These are phyloP conservation scores for Saturnia japonica DNA, from an alignment of 2,888 invertebrate species.

Conservation along the genomic window DNA sequence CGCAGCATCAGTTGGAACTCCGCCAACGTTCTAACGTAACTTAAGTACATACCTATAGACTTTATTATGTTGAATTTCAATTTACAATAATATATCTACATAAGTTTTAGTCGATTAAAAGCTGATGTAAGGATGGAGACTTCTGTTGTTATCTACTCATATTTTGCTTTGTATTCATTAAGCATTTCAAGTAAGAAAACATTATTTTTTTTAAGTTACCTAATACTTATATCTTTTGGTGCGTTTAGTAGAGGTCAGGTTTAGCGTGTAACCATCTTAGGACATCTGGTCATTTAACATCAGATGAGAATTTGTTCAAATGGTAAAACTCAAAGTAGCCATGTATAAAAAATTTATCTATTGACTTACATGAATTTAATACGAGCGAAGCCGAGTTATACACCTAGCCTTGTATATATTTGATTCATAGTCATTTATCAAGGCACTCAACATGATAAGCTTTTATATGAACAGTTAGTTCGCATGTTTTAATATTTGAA, in stretches of 20 bases:
- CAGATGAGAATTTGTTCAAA: not conserved
- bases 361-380: no score
- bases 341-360: no score
- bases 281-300: not conserved
- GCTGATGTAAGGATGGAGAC: no score
- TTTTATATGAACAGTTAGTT: conserved; percentile 26
- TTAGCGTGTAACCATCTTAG: not conserved
- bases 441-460: conserved; percentile 32
- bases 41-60: no score
- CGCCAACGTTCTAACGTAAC: conserved; percentile 26
- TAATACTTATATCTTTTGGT: no score
- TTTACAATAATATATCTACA: not conserved
- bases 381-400: not conserved
- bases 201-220: no score
- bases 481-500: conserved; percentile 25
- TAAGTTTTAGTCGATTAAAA: not conserved
- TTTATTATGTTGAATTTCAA: not conserved
- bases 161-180: no score
- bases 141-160: no score
- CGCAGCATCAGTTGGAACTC: conserved; percentile 25
- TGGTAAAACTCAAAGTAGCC: not conserved
- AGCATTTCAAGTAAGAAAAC: no score
- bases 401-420: not conserved
- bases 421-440: conserved; percentile 23
- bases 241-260: no score